Percentiles rank a stretch among this genome's conserved stretches.
These are phyloP conservation scores for Ligdia adustata DNA, from an alignment of 2,888 invertebrate species.

Conservation along the genomic window DNA sequence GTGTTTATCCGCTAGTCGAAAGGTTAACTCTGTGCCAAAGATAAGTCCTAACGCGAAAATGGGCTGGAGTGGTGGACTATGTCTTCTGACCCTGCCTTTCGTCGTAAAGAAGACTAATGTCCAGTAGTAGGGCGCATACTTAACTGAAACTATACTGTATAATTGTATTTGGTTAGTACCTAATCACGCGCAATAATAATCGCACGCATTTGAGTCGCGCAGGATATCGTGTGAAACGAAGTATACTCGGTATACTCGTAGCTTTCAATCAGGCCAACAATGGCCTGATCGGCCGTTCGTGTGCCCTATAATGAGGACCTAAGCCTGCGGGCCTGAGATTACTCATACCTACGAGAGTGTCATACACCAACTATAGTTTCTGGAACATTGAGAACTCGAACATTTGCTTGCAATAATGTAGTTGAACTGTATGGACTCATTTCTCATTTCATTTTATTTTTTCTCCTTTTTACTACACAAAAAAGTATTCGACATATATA, in stretches of 20 bases:
- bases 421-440: neutral
- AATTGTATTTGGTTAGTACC: slow-evolving; percentile 24
- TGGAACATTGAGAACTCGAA: neutral
- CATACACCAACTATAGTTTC: slow-evolving; percentile 40
- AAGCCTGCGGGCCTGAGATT: slow-evolving; percentile 44
- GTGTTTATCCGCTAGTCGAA: no score
- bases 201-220: slow-evolving; percentile 20
- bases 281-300: slow-evolving; percentile 67
- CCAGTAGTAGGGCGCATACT: no score
- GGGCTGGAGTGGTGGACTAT: no score
- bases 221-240: slow-evolving; percentile 60
- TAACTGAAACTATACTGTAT: neutral
- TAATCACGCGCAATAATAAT: slow-evolving; percentile 27
- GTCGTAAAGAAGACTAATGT: no score
- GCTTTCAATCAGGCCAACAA: slow-evolving; percentile 69
- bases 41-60: no score
- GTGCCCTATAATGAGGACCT: slow-evolving; percentile 65
- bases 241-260: no score
- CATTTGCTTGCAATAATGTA: slow-evolving; percentile 5
- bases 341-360: slow-evolving; percentile 62
- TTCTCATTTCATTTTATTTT: neutral
- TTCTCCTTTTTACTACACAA: no score
- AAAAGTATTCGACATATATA: no score
- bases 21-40: no score
- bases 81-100: no score